phyloP scores from a whole-genome alignment of 1,140 invertebrate species.

The Tribolium castaneum region DNA sequence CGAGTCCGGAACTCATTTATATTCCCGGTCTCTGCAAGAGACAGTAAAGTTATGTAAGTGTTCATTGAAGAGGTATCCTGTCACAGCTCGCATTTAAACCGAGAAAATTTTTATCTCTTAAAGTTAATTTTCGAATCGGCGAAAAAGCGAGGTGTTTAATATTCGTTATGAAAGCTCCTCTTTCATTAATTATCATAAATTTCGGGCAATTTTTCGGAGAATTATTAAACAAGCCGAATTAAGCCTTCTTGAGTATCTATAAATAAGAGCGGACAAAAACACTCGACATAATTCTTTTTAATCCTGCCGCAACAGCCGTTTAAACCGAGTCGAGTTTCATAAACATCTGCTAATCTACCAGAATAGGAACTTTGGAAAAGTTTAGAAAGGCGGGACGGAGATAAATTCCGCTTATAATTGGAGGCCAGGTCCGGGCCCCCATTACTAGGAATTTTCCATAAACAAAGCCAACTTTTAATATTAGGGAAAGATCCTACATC shows the following conservation, averaged over 20 bases:
- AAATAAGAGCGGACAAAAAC: slow-evolving; percentile 40
- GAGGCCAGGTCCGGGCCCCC: not conserved
- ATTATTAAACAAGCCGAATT: slow-evolving; percentile 27
- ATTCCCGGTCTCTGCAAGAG: not conserved
- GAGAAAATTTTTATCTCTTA: not conserved
- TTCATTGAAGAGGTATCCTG: not conserved
- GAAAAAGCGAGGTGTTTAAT: slow-evolving; percentile 10
- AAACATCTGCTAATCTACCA: slow-evolving; percentile 42
- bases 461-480: slow-evolving; percentile 25
- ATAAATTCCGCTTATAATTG: slow-evolving; percentile 38
- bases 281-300: slow-evolving; percentile 41
- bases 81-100: not conserved
- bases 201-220: slow-evolving; percentile 15
- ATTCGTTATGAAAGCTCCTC: slow-evolving; percentile 8
- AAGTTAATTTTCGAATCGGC: not conserved
- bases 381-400: slow-evolving; percentile 23
- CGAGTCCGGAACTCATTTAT: not conserved
- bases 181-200: slow-evolving; percentile 29
- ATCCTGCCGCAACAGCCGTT: slow-evolving; percentile 38
- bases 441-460: slow-evolving; percentile 20
- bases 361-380: slow-evolving; percentile 30
- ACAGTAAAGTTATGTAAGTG: not conserved
- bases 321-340: slow-evolving; percentile 39
- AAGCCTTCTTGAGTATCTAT: slow-evolving; percentile 37
- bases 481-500: not conserved